Base-by-base conservation (phyloP, 1,140 invertebrate species). In the Drosophila hydei region DNA sequence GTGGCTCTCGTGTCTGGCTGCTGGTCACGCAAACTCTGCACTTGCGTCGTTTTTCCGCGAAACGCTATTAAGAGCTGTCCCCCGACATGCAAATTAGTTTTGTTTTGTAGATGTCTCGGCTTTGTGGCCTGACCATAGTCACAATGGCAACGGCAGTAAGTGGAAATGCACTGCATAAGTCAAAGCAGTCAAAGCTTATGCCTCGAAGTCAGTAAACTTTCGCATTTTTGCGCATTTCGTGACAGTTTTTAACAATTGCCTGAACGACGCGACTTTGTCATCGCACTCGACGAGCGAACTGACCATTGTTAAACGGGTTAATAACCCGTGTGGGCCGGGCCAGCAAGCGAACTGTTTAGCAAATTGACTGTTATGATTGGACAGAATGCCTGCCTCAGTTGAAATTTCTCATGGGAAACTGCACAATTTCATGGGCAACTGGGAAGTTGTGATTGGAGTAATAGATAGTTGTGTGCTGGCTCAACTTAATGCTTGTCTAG, bases 181-280 rank as follows among this genome's bases (percentile, higher is more conserved):
- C 33, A 64, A 45, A 60, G 68, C 27, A 55, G 33, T 14, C 33
- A 64, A 51, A 60, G 73, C 33, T 40, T 55, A 43, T 30, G 58
- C 60, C 33, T 21, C n/a, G 47, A 61, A 87, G 80, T 84, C 76
- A 64, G 52, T 80, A 77, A 84, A 84, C 80, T 87, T 87, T 68
- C 59, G 71, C 63, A 52, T 72, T 58, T 77, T 75, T 71, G 11
- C 30, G 30, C 38, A 71, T 70, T 85, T 85, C 80, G 80, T 85
- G 80, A 85, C 80, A 85, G 72, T 85, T 87, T 85, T 80, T 38
- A 77, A 65, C 80, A 85, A 85, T 87, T 87, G 75, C 73, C 64
- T 61, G 30, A 48, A 45, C 48, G 54, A 54, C 54, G 60, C 59
- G 65, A 33, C 30, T 33, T 67, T 77, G 78, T 69, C 79, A 47